phyloP scores from a whole-genome alignment of 2,113 vertebrate species.

The Abramis brama region DNA sequence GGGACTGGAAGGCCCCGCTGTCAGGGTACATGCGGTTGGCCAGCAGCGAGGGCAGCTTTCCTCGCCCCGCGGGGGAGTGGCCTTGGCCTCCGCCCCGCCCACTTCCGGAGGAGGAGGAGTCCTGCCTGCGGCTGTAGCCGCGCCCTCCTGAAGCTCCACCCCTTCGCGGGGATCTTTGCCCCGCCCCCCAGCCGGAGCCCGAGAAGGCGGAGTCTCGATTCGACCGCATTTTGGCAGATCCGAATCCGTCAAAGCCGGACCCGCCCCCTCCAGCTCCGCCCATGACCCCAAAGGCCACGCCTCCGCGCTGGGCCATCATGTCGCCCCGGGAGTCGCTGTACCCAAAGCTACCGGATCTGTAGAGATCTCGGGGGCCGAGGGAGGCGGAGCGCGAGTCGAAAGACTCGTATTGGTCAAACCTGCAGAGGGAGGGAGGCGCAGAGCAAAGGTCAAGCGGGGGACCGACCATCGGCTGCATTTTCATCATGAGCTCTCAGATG shows the following conservation, averaged over 20 bases:
- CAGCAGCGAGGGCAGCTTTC: slow-evolving; percentile 91
- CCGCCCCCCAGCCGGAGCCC: slow-evolving; percentile 62
- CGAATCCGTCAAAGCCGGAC: slow-evolving; percentile 78
- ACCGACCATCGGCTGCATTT: not conserved
- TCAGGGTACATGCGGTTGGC: slow-evolving; percentile 87
- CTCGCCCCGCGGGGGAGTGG: slow-evolving; percentile 80
- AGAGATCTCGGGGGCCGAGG: slow-evolving; percentile 85
- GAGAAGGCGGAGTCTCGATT: slow-evolving; percentile 79
- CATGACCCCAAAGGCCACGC: slow-evolving; percentile 68
- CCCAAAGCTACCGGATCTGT: slow-evolving; percentile 86
- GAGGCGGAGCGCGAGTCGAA: slow-evolving; percentile 85
- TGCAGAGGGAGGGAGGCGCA: slow-evolving; percentile 78
- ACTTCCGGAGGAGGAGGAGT: slow-evolving; percentile 77
- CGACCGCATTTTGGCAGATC: slow-evolving; percentile 82
- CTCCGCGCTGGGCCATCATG: slow-evolving; percentile 74
- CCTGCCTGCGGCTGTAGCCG: slow-evolving; percentile 77
- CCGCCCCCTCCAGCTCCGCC: slow-evolving; percentile 68
- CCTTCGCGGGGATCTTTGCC: slow-evolving; percentile 70
- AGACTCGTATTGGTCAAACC: slow-evolving; percentile 91
- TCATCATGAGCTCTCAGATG: slow-evolving; percentile 53
- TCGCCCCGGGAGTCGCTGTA: slow-evolving; percentile 82
- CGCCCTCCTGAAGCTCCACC: slow-evolving; percentile 74
- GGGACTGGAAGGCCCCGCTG: slow-evolving; percentile 74
- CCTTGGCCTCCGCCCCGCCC: slow-evolving; percentile 69
- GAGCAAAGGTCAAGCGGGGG: slow-evolving; percentile 73